These are phyloP conservation scores for Lates japonicus DNA, from an alignment of 2,797 vertebrate species.

Conservation along the genomic window DNA sequence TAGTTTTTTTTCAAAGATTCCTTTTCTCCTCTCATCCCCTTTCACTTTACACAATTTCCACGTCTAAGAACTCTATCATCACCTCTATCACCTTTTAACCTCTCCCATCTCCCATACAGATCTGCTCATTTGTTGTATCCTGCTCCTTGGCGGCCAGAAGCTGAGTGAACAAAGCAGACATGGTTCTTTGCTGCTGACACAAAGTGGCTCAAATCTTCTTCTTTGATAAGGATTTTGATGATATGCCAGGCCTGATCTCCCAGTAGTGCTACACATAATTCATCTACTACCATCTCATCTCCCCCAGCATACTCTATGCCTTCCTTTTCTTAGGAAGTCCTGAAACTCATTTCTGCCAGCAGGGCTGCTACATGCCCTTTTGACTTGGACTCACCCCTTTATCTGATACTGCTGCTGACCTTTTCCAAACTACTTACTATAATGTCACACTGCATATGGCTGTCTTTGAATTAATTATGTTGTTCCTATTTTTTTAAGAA, in stretches of 20 bases:
- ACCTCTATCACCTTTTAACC: slow-evolving; percentile 2
- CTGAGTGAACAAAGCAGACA: not conserved
- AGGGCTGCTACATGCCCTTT: slow-evolving; percentile 25
- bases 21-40: not conserved
- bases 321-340: slow-evolving; percentile 25
- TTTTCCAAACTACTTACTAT: slow-evolving; percentile 48
- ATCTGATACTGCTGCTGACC: slow-evolving; percentile 44
- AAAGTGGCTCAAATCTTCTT: slow-evolving; percentile 31
- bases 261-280: not conserved
- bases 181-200: not conserved
- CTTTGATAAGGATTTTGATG: slow-evolving; percentile 36
- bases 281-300: slow-evolving; percentile 2
- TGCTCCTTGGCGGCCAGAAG: not conserved
- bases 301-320: not conserved
- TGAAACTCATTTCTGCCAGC: slow-evolving; percentile 36
- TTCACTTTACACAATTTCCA: slow-evolving; percentile 3
- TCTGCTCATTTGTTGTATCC: slow-evolving; percentile 13
- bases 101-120: slow-evolving; percentile 7
- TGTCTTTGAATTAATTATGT: slow-evolving; percentile 39
- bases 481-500: slow-evolving; percentile 28
- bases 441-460: slow-evolving; percentile 32
- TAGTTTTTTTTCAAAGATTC: not conserved
- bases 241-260: not conserved
- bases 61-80: slow-evolving; percentile 19
- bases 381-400: slow-evolving; percentile 11